Evolutionary conservation across 2,113 vertebrate genomes (phyloP).

Genomic region (Suncus etruscus): DNA sequence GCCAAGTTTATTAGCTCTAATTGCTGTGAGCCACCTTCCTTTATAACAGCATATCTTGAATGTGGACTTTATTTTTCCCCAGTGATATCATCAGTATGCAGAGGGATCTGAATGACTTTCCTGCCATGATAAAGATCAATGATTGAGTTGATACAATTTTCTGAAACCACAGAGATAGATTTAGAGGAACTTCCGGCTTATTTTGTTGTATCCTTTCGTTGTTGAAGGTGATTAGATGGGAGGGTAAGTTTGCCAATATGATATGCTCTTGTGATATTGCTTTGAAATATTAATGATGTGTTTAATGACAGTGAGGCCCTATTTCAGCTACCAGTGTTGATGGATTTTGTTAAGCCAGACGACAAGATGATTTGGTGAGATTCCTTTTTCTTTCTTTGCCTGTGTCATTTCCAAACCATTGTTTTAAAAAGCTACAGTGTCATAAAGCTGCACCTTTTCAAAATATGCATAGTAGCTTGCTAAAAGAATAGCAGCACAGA

Average conservation of each 20-base stretch:
- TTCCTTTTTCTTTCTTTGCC: not conserved
- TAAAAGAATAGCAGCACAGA: not conserved
- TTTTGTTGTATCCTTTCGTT: not conserved
- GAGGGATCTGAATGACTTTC: slow-evolving; percentile 9
- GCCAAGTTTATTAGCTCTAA: not conserved
- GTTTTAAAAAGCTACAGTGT: not conserved
- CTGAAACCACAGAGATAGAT: slow-evolving; percentile 29
- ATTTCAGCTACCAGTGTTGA: not conserved
- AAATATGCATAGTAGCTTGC: not conserved
- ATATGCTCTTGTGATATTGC: not conserved
- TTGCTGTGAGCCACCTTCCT: not conserved
- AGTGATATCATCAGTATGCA: not conserved
- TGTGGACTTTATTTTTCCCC: not conserved
- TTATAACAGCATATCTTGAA: not conserved
- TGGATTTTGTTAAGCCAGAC: slow-evolving; percentile 14
- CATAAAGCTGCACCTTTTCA: not conserved
- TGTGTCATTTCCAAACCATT: not conserved
- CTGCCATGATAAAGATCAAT: not conserved
- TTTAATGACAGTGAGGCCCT: not conserved
- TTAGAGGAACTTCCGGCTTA: not conserved
- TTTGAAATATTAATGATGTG: slow-evolving; percentile 40
- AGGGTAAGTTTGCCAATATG: not conserved
- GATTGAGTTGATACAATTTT: slow-evolving; percentile 31
- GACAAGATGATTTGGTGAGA: not conserved
- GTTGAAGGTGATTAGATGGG: not conserved